Evolutionary conservation across 2,888 invertebrate species (phyloP).

Genomic region (Hydrotaea diabolus): DNA sequence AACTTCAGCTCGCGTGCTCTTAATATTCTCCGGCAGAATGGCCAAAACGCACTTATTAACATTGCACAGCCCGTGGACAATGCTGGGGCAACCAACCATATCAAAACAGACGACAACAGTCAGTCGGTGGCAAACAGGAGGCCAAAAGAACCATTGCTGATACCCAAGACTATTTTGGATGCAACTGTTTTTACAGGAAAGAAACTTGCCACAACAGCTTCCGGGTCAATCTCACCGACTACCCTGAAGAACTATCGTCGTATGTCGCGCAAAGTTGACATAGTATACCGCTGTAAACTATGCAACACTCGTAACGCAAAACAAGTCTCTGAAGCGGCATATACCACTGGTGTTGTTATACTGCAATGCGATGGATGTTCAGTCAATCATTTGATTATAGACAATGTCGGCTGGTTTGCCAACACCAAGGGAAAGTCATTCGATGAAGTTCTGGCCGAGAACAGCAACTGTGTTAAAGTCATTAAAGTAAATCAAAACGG

Average conservation of each 20-base stretch:
- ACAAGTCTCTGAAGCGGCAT: slow-evolving; percentile 78
- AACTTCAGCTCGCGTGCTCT: slow-evolving; percentile 75
- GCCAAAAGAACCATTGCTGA: slow-evolving; percentile 70
- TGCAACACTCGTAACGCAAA: slow-evolving; percentile 78
- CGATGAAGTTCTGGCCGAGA: slow-evolving; percentile 76
- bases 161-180: slow-evolving; percentile 75
- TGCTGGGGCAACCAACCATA: slow-evolving; percentile 11
- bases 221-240: slow-evolving; percentile 74
- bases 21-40: slow-evolving; percentile 75
- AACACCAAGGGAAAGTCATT: slow-evolving; percentile 74
- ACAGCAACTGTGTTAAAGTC: slow-evolving; percentile 73
- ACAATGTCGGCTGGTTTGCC: slow-evolving; percentile 77
- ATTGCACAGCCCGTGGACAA: slow-evolving; percentile 72
- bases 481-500: slow-evolving; percentile 78
- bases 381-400: slow-evolving; percentile 77
- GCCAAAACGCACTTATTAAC: slow-evolving; percentile 77
- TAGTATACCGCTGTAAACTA: slow-evolving; percentile 77
- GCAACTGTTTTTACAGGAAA: slow-evolving; percentile 74
- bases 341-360: slow-evolving; percentile 77
- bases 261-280: slow-evolving; percentile 76
- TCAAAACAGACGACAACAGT: slow-evolving; percentile 54
- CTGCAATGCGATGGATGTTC: slow-evolving; percentile 79
- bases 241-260: slow-evolving; percentile 74
- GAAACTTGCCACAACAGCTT: slow-evolving; percentile 54
- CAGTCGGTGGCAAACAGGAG: slow-evolving; percentile 63